A percentile compares a stretch with the other conserved stretches of the same genome.
phyloP scores from a whole-genome alignment of 2,888 invertebrate genomes.

The Melipona beecheii region DNA sequence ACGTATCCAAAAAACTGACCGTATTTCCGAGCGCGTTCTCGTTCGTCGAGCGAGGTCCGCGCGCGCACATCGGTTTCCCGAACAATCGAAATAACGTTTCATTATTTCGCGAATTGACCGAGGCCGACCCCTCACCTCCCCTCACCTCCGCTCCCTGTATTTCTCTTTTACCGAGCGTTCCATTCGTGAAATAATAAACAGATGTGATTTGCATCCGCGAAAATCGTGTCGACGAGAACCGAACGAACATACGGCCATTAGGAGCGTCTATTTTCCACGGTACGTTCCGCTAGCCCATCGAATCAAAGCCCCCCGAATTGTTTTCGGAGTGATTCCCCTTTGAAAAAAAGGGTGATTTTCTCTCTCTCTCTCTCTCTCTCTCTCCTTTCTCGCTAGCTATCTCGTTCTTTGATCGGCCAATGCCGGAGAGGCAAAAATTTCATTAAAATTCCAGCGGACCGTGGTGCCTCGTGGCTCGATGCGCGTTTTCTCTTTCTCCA shows the following conservation, averaged over 20 bases:
- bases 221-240: not conserved
- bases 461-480: not conserved
- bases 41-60: not conserved
- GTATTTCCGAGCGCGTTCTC: not conserved
- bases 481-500: slow-evolving; percentile 26
- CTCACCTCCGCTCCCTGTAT: too few species aligned
- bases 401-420: not conserved
- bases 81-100: slow-evolving; percentile 28
- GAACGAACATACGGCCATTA: not conserved
- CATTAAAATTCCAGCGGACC: slow-evolving; percentile 54
- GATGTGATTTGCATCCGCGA: slow-evolving; percentile 8
- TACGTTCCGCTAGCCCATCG: not conserved
- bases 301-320: not conserved
- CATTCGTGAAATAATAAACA: slow-evolving; percentile 16
- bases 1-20: slow-evolving; percentile 29
- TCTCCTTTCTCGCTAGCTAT: not conserved
- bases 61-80: not conserved
- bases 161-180: not conserved
- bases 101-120: slow-evolving; percentile 17
- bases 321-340: not conserved
- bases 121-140: not conserved
- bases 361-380: not conserved
- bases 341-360: not conserved
- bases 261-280: slow-evolving; percentile 12
- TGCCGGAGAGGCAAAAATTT: slow-evolving; percentile 30